Base-by-base conservation (phyloP, 2,113 vertebrate genomes). In the Apodemus sylvaticus region DNA sequence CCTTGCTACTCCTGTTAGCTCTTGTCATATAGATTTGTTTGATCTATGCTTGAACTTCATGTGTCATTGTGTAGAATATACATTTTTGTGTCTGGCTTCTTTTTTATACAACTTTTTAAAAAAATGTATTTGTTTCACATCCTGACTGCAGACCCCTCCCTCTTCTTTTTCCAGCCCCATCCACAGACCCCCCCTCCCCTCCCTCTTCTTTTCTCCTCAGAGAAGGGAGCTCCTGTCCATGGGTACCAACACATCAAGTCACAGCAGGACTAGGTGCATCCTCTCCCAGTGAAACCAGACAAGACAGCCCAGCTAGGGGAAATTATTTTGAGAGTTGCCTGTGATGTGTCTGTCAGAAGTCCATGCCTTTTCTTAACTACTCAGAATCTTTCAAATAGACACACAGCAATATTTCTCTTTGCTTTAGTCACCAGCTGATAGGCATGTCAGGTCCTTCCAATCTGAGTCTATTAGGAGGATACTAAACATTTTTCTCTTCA, bases 301-400 rank as follows among this genome's bases (percentile, higher is more conserved):
- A 16, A 36, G 14, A 31, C 5, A 36, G 66, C 31, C 66, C 66
- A 36, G 31, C 66, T 68, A 68, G 66, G 31, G 13, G 66, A 68
- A 89, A 68, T 68, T 90, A 90, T 71, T 95, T 96, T 76, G 70
- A 92, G 22, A 97, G n/a, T 81, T 16, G 81, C 36, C 4, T 29
- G 70, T 79, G 55, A 78, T 81, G 39, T 87, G 4, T 81, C 89
- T 92, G 55, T 94, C 62, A 81, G 34, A 68, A 93, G n/a, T 64
- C 71, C 20, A 60, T 91, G 92, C 29, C 51, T 91, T 91, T 83
- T 62, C 8, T 58, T 60, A 77, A 39, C 17, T 74, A 62, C 20
- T 60, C 76, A 66, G 86, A 74, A 81, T 86, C 42, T 34, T 53
- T 68, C 76, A 24, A 70, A 79, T 42, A 51, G 26, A 70, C 45